Conservation (phyloP, 2,888 invertebrate species). For the Pseudococcus jackbeardsleyi region DNA sequence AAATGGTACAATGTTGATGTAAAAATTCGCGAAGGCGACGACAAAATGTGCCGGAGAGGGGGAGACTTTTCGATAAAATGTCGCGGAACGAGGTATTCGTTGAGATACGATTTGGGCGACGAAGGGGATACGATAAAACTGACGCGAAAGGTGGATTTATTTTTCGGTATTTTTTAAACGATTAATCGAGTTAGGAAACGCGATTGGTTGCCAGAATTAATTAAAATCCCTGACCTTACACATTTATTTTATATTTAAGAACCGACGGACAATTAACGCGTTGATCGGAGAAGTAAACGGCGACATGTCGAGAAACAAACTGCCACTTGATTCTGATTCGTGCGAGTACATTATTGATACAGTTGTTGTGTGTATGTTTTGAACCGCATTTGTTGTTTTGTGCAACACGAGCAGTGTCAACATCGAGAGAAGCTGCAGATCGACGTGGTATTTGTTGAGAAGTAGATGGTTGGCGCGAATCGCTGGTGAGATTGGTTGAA, state of each 20-base stretch:
- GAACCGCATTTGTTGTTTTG: not conserved
- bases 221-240: slow-evolving; percentile 7
- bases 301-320: slow-evolving; percentile 12
- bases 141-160: not conserved
- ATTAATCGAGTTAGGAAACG: not conserved
- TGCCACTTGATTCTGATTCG: not conserved
- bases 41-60: not conserved
- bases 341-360: not conserved
- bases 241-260: not conserved
- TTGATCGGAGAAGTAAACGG: slow-evolving; percentile 17
- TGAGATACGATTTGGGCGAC: not conserved
- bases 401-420: slow-evolving; percentile 17
- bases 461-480: not conserved
- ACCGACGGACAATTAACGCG: slow-evolving; percentile 6
- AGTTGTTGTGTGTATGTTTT: not conserved
- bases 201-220: not conserved
- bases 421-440: not conserved
- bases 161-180: not conserved
- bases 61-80: not conserved
- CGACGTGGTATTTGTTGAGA: not conserved
- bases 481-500: too few relatives aligned
- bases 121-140: not conserved
- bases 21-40: slow-evolving; percentile 1
- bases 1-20: not conserved
- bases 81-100: not conserved